Evolutionary conservation across 2,888 invertebrate species (phyloP).

Genomic region (Eupithecia dodoneata): DNA sequence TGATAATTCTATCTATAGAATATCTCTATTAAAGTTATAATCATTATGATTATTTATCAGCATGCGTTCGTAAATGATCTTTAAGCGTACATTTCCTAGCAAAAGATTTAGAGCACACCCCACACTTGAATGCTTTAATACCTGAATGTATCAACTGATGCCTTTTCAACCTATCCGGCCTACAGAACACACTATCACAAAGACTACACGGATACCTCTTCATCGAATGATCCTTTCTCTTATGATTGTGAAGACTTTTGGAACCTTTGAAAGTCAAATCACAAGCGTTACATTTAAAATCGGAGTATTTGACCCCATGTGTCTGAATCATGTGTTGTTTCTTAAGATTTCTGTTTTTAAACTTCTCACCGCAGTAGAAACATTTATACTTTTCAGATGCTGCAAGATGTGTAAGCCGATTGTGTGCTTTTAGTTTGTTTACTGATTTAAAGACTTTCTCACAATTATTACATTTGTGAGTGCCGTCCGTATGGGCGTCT

Average conservation of each 20-base stretch:
- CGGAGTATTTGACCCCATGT: conserved; percentile 33
- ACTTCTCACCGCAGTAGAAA: conserved; percentile 1
- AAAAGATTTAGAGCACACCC: conserved; percentile 27
- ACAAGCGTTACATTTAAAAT: conserved; percentile 32
- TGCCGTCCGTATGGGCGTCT: conserved; percentile 36
- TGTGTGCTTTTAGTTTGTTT: conserved; percentile 18
- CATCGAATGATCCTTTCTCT: conserved; percentile 30
- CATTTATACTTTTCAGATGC: conserved; percentile 3
- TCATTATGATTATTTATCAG: conserved; percentile 1
- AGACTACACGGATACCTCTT: conserved; percentile 55
- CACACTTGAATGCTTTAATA: conserved; percentile 27
- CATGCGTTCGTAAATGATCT: conserved; percentile 32
- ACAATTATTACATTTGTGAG: conserved; percentile 34
- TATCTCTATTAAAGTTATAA: neutral
- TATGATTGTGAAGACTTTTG: conserved; percentile 29
- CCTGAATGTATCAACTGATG: conserved; percentile 31
- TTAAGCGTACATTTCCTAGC: conserved; percentile 29
- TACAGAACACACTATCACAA: conserved; percentile 63
- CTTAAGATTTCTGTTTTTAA: neutral
- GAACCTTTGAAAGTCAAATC: conserved; percentile 32
- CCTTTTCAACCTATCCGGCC: conserved; percentile 6
- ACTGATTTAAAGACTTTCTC: conserved; percentile 21
- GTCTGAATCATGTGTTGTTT: conserved; percentile 26
- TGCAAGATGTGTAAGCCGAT: conserved; percentile 13
- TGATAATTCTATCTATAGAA: neutral